These are phyloP conservation scores for Pelochelys cantorii DNA, from an alignment of 2,797 vertebrate species.

Conservation along the genomic window DNA sequence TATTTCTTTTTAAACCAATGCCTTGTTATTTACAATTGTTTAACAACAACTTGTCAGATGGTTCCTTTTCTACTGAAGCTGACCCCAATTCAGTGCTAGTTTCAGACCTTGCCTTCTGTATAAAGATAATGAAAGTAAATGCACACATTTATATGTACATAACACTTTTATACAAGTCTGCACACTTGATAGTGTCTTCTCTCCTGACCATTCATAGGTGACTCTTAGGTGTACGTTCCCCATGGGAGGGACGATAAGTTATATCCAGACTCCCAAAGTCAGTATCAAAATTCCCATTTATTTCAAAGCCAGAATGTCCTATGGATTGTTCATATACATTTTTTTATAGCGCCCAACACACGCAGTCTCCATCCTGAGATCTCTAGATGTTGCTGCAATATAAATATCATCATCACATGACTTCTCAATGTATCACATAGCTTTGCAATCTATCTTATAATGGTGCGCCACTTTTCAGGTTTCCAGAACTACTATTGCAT, in stretches of 20 bases:
- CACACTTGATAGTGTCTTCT: background rate
- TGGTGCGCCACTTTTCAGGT: background rate
- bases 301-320: background rate
- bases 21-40: background rate
- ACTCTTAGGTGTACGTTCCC: background rate
- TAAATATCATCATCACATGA: background rate
- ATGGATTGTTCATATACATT: background rate
- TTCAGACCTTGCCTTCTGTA: conserved; percentile 1
- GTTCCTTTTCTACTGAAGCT: background rate
- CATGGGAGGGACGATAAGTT: background rate
- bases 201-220: background rate
- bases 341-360: background rate
- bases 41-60: background rate
- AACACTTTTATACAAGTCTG: background rate
- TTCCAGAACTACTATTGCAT: background rate
- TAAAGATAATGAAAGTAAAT: background rate
- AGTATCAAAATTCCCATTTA: background rate
- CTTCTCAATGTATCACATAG: background rate
- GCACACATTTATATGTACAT: background rate
- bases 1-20: background rate
- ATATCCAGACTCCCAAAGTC: conserved; percentile 5
- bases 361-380: background rate
- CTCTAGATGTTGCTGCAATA: background rate
- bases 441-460: background rate
- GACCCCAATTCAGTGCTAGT: conserved; percentile 26